Evolutionary conservation across 2,113 vertebrate species (phyloP), one percentile per base, ranked within the genome.

Genomic region (Callorhinus ursinus): DNA sequence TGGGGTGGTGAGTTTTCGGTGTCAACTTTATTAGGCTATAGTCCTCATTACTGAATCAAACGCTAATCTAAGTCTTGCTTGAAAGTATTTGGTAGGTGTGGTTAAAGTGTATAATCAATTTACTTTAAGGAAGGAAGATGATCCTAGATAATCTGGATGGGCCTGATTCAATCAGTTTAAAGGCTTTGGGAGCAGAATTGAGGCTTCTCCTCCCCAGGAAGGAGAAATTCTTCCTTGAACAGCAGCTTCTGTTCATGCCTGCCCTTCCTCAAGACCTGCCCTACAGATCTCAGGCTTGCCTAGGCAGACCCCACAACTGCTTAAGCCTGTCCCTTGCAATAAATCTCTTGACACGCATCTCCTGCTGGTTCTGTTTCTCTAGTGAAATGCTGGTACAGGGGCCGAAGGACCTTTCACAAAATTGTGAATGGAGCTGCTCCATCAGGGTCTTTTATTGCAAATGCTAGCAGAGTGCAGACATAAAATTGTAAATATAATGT

Each of bases 71-170:
- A 21, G 21, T 18, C 11, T 53, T 26, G 19, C 81, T 46, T 16
- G n/a, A 63, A 90, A 49, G 31, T n/a, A 5, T 89, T 55, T 88
- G 49, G 74, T 33, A 22, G 39, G 59, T 11, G 31, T 57, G 83
- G 81, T 59, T 63, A 21, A 36, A 51, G 59, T 26, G 72, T 93
- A 24, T 59, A 39, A 49, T 85, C 76, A 82, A 39, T 74, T 93
- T 87, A 87, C 39, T 61, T 76, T 39, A 77, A 89, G 72, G 33
- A 33, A 87, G 59, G 61, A 57, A 36, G 77, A 84, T 93, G 49
- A 81, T 61, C 49, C 51, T 53, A 13, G 39, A 71, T 18, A 19
- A 26, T 24, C n/a, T 53, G 42, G 33, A 24, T 2, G 33, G 42
- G 57, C 28, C 80, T 4, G 53, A 28, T 59, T 72, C 31, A 80